Evolutionary conservation across 1,140 invertebrate genomes (phyloP), one percentile per base, ranked within the genome.

Genomic region (Neotoxoptera formosana): DNA sequence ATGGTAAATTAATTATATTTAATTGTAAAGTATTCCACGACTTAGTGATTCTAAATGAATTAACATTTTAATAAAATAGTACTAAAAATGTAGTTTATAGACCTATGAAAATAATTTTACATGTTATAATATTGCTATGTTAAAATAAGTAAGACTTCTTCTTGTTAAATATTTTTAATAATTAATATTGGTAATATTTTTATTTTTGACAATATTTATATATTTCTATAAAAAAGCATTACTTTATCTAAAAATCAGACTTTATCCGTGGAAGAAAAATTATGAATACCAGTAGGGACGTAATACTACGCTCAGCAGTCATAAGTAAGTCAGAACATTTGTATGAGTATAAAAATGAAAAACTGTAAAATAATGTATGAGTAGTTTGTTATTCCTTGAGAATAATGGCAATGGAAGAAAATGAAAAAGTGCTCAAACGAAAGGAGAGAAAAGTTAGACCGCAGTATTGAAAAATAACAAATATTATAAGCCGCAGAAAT

Each of bases 291-390:
- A 76, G 14, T n/a, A n/a, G 60, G 30, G 23, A 36, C 88, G 14
- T 25, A n/a, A 47, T 34, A 91, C n/a, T 11, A 76, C 56, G 90
- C 56, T 25, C 36, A 60, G 56, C 17, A 41, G 90, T 91, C 23
- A 47, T 91, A 91, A 91, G 36, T 91, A 81, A 91, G 41, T 45
- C 45, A 36, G 30, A 45, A 60, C 41, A 90, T 60, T 60, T 36
- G n/a, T 60, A 81, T 91, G 17, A 30, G 30, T 21, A 81, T 81
- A 21, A 23, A 92, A 83, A 83, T 92, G 45, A 53, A 91, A 48
- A 51, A 47, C 48, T 92, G 30, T n/a, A 83, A 83, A 92, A 83
- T 92, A 83, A 51, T 83, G n/a, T 76, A 36, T 30, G 45, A 76
- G 2, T 30, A 45, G 84, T 86, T 86, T 86, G 76, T 83, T 34